A percentile compares a stretch with the other conserved stretches of the same genome.
Conservation (phyloP, 2,113 vertebrate genomes). For the Crocuta crocuta region DNA sequence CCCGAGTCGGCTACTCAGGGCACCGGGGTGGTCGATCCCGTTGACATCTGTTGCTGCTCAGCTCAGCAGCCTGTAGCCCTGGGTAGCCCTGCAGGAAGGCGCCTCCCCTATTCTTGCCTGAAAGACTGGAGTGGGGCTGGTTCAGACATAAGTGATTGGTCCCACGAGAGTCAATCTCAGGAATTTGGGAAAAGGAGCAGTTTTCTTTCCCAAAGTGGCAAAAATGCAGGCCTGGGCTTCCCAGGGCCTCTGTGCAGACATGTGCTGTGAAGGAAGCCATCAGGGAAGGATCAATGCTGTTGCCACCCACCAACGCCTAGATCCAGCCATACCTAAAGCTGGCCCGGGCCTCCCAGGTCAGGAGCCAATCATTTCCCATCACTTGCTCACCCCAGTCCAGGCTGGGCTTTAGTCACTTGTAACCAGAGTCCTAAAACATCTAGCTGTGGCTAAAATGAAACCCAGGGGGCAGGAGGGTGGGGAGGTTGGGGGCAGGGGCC, state of each 20-base stretch:
- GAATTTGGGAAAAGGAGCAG: background rate
- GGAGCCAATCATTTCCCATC: background rate
- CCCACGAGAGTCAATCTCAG: background rate
- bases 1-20: background rate
- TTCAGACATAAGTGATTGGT: background rate
- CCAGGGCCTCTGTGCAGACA: background rate
- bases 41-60: background rate
- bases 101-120: background rate
- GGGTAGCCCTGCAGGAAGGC: background rate
- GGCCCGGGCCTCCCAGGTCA: background rate
- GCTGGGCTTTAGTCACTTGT: background rate
- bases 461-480: too few species aligned
- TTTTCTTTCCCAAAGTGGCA: background rate
- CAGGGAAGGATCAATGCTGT: background rate
- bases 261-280: background rate
- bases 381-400: background rate
- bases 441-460: background rate
- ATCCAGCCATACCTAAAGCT: background rate
- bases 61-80: background rate
- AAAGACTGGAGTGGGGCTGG: background rate
- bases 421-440: background rate
- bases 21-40: accelerated
- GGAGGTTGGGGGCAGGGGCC: background rate
- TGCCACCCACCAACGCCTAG: background rate
- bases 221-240: background rate